Conservation (phyloP, 2,888 invertebrate genomes). For the Cryptophagus acutangulus region DNA sequence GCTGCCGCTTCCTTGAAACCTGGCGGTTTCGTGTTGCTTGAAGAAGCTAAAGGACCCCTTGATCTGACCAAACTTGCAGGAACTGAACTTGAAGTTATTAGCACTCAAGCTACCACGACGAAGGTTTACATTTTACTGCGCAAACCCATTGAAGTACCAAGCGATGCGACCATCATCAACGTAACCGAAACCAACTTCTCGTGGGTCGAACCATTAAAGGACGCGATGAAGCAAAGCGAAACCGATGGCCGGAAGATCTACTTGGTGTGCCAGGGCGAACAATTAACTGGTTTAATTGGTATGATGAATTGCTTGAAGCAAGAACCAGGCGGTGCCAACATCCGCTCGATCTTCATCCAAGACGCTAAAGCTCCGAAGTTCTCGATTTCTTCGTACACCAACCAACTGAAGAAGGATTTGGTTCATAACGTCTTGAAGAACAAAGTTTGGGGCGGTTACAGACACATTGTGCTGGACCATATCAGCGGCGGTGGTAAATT, state of each 20-base stretch:
- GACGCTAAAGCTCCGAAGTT: conserved; percentile 60
- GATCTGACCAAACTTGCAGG: conserved; percentile 40
- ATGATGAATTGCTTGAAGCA: conserved; percentile 84
- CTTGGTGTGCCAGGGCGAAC: conserved; percentile 64
- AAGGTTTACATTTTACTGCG: conserved; percentile 66
- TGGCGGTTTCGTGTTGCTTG: conserved; percentile 68
- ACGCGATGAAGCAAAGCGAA: conserved; percentile 63
- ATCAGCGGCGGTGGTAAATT: conserved; percentile 42
- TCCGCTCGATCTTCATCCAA: conserved; percentile 69
- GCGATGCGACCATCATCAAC: conserved; percentile 54
- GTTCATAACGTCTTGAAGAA: conserved; percentile 79
- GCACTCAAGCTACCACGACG: conserved; percentile 60
- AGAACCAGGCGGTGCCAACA: conserved; percentile 77
- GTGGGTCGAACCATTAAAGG: conserved; percentile 81
- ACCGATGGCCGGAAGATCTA: conserved; percentile 58
- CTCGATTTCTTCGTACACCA: conserved; percentile 55
- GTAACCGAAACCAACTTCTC: conserved; percentile 65
- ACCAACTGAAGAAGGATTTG: conserved; percentile 70
- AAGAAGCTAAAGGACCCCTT: conserved; percentile 59
- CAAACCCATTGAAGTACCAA: conserved; percentile 46
- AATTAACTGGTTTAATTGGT: conserved; percentile 75
- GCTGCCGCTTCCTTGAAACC: conserved; percentile 60
- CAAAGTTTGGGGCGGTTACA: conserved; percentile 81
- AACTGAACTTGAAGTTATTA: conserved; percentile 53
- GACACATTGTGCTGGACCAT: conserved; percentile 69